Base-by-base conservation (phyloP, 2,797 vertebrate species). In the Leucoraja ocellata region DNA sequence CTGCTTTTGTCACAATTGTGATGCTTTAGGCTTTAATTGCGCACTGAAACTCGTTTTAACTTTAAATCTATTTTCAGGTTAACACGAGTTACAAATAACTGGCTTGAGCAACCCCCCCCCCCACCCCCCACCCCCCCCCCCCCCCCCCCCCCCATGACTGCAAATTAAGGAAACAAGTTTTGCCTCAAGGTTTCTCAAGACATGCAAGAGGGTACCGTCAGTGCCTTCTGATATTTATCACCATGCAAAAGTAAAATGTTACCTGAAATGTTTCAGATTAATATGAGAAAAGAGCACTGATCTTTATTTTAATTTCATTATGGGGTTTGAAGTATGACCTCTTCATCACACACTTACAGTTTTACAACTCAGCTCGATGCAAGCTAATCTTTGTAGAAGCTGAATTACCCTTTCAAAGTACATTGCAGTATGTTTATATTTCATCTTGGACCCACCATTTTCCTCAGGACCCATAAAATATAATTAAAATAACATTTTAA, bases 401-500 rank as follows among this genome's bases (percentile, higher is more conserved):
- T 54, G 68, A 39, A 7, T 28, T 54, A 36, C 58, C 39, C 90
- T 76, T 92, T 92, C 74, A 92, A 92, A 76, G 23, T 23, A 71
- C 39, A 92, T 92, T 54, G 39, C 39, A 92, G 74, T n/a, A 92
- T 58, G 25, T 14, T 76, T 10, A 54, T 92, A 92, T 92, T 76
- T 46, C 46, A 54, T 76, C 39, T n/a, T 92, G 10, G 65, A 39
- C 14, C 36, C 71, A 74, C 18, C 28, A 32, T 92, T 92, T 76
- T 39, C 39, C 18, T 63, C 39, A 39, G 90, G 54, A 10, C 36
- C 71, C 71, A 76, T 74, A 54, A 92, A 92, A 92, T 76, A 76
- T 46, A 92, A 92, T 92, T 76, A 92, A 92, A 92, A 92, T 92
- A 92, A 76, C 71, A 74, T 92, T 92, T 76, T 92, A 76, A 76